Evolutionary conservation across 2,797 vertebrate genomes (phyloP), one percentile per base, ranked within the genome.

Genomic region (Pelobates cultripes): DNA sequence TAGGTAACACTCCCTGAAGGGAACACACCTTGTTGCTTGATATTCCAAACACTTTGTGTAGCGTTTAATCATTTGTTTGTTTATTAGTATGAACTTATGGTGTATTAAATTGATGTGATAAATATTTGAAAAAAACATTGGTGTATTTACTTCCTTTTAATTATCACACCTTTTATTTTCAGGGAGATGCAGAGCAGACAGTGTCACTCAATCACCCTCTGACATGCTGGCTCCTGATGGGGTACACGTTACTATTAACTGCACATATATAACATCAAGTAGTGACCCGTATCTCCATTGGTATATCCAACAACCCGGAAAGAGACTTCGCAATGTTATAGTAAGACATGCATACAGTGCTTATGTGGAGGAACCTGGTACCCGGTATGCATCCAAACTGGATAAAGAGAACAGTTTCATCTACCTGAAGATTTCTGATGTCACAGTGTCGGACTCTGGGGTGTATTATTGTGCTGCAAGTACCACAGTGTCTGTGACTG

Each of bases 381-480:
- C 28, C 43, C 72, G n/a, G 15, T 73, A 43, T 57, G 61, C 44
- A n/a, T 40, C 47, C 0, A 28, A 55, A 43, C 12, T 73, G 7
- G 17, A 73, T 12, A 80, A 64, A 43, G 61, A 51, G 4, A 44
- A 43, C 9, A 80, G 57, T n/a, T 28, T 5, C 40, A 73, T 44
- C 43, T 41, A 42, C 17, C 5, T 80, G 60, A 73, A 4, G 28
- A 43, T 73, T 53, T 66, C n/a, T 43, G 45, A 41, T 68, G 45
- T 80, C 40, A 73, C 44, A 10, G 60, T 28, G 60, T 66, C 60
- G 42, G 70, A 80, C 70, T 53, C 78, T 51, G 78, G 69, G 2
- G 17, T 57, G 70, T 80, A 68, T 67, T 80, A 66, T 10, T 73
- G 78, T 80, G 78, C 78, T 67, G 4, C 73, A 43, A 44, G 43